Percentiles rank a stretch among this genome's conserved stretches.
Conservation (phyloP, 2,888 invertebrate genomes). For the Rhimphoctona megacephalus region DNA sequence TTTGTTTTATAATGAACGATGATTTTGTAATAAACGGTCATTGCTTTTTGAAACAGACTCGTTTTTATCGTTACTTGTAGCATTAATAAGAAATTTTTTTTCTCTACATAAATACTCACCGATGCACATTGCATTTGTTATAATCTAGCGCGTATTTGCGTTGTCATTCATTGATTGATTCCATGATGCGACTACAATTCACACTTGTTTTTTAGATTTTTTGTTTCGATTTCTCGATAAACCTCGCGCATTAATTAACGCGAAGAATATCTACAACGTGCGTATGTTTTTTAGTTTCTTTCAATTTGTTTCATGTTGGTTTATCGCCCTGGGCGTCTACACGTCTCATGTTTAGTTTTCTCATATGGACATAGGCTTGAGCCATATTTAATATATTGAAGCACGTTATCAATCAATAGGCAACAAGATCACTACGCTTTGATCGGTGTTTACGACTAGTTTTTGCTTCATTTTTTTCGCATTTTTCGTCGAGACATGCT, state of each 20-base stretch:
- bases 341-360: neutral
- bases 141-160: neutral
- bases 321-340: neutral
- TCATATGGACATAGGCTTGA: slow-evolving; percentile 14
- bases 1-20: neutral
- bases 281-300: neutral
- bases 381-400: slow-evolving; percentile 2
- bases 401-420: slow-evolving; percentile 35
- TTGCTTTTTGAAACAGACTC: neutral
- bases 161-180: slow-evolving; percentile 20
- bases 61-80: neutral
- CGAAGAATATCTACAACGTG: neutral
- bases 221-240: neutral
- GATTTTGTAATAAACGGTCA: neutral
- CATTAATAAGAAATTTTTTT: neutral
- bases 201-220: neutral
- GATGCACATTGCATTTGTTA: neutral
- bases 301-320: slow-evolving; percentile 1
- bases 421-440: slow-evolving; percentile 48
- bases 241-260: slow-evolving; percentile 17
- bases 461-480: slow-evolving; percentile 38
- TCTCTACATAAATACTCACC: neutral
- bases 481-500: neutral
- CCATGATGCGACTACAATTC: neutral
- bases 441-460: slow-evolving; percentile 29